Evolutionary conservation across 2,888 invertebrate genomes (phyloP).

Genomic region (Mystacides longicornis): DNA sequence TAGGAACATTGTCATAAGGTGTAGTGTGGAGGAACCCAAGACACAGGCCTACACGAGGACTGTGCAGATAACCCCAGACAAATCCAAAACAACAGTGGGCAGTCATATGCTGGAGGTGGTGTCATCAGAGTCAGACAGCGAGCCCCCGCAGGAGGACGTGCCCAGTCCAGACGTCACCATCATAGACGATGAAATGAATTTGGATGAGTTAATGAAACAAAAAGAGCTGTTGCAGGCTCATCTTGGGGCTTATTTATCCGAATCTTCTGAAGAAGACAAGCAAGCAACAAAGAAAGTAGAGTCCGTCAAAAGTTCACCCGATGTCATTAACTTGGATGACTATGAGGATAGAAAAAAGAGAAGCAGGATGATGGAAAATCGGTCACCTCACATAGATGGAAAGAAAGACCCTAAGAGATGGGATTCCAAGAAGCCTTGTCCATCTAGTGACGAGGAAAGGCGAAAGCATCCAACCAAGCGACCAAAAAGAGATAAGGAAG

Average conservation of each 20-base stretch:
- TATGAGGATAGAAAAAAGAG: constrained; percentile 37
- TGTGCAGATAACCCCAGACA: constrained; percentile 29
- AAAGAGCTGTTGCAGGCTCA: constrained; percentile 77
- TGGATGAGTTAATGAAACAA: constrained; percentile 85
- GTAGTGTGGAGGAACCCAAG: constrained; percentile 7
- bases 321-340: constrained; percentile 57
- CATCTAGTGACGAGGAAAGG: constrained; percentile 29
- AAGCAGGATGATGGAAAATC: constrained; percentile 3
- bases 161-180: constrained; percentile 66
- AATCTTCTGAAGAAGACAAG: constrained; percentile 51
- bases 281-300: constrained; percentile 28
- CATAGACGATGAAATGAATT: constrained; percentile 78
- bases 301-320: constrained; percentile 26
- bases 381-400: constrained; percentile 30
- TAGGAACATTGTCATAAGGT: constrained; percentile 28
- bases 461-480: constrained; percentile 23
- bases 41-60: constrained; percentile 26
- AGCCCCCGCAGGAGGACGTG: constrained; percentile 55
- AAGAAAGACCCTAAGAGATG: constrained; percentile 26
- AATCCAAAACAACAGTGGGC: constrained; percentile 25
- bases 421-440: constrained; percentile 32
- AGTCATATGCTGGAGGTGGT: constrained; percentile 51
- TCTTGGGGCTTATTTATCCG: constrained; percentile 67
- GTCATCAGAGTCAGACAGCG: constrained; percentile 62
- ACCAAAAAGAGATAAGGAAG: constrained; percentile 23